Percentiles rank a stretch among this genome's conserved stretches.
phyloP scores from a whole-genome alignment of 2,888 invertebrate genomes.

The Stenodema calcarata region DNA sequence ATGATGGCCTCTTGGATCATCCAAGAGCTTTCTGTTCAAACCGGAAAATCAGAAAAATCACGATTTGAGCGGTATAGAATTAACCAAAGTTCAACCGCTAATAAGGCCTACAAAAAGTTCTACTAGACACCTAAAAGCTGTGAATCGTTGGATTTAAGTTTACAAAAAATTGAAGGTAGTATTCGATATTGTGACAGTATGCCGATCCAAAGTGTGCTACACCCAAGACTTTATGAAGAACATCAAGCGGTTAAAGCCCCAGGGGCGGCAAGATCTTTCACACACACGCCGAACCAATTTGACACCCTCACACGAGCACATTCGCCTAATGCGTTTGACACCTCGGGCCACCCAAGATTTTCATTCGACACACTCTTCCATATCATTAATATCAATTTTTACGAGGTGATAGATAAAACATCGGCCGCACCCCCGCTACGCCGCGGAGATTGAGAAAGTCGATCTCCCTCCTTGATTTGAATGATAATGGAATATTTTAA shows the following conservation, averaged over 20 bases:
- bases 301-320: no score
- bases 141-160: no score
- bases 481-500: constrained; percentile 2
- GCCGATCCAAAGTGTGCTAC: no score
- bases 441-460: not conserved
- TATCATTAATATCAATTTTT: constrained; percentile 2
- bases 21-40: no score
- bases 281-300: not conserved
- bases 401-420: not conserved
- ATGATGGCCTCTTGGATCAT: no score
- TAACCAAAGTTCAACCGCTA: no score
- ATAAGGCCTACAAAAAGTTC: no score
- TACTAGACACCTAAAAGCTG: no score
- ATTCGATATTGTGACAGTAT: no score
- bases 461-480: not conserved
- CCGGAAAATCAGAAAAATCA: no score
- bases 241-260: not conserved
- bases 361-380: not conserved
- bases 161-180: no score
- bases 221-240: not conserved
- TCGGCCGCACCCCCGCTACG: not conserved
- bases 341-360: not conserved
- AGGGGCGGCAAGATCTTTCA: not conserved
- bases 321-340: not conserved
- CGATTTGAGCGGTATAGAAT: no score